These are phyloP conservation scores for Phoeniculus purpureus DNA, from an alignment of 2,797 vertebrate species.

Conservation along the genomic window DNA sequence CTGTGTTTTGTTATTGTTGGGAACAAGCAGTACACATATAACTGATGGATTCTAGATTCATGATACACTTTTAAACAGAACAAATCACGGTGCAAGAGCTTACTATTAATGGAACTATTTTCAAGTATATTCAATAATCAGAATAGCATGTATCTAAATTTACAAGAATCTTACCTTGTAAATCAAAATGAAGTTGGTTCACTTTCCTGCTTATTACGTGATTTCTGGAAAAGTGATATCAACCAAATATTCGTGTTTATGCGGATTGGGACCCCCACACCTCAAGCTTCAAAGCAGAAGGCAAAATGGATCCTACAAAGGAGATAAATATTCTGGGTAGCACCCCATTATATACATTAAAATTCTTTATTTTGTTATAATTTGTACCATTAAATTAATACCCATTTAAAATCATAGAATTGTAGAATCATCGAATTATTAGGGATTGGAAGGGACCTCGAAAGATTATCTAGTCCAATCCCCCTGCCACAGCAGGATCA, in stretches of 20 bases:
- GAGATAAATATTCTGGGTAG: background rate
- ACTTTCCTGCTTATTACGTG: background rate
- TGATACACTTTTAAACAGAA: background rate
- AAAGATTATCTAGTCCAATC: no score
- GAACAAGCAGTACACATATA: background rate
- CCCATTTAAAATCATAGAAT: background rate
- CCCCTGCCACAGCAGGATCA: no score
- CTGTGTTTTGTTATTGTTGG: background rate
- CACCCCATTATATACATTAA: background rate
- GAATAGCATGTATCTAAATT: background rate
- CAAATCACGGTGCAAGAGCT: background rate
- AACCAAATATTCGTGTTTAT: background rate
- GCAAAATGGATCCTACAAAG: background rate
- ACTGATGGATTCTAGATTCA: background rate
- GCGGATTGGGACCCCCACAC: background rate
- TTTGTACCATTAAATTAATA: background rate
- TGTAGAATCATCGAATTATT: no score
- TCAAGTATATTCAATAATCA: background rate
- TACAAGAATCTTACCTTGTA: background rate
- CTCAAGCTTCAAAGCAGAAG: background rate
- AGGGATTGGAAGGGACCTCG: no score
- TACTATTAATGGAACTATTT: conserved; percentile 18
- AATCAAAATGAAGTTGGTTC: background rate
- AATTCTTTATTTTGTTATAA: background rate
- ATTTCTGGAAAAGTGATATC: background rate